Percentiles rank a stretch among this genome's conserved stretches.
These are phyloP conservation scores for Drosophila fulvimacula DNA, from an alignment of 2,888 invertebrate genomes.

Conservation along the genomic window DNA sequence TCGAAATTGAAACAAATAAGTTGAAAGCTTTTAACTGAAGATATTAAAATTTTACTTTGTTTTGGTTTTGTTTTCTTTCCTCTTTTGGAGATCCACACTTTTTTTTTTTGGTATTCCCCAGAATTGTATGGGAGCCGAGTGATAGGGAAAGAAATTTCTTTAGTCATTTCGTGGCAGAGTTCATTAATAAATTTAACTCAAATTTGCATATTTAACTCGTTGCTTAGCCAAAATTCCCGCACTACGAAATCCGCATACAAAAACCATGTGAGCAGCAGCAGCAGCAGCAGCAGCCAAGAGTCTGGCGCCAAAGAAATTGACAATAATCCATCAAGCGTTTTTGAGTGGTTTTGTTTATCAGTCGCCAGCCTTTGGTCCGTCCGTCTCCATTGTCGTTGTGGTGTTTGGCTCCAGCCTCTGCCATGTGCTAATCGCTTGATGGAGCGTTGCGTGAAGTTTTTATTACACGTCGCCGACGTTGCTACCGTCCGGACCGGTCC, in stretches of 20 bases:
- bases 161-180: conserved; percentile 34
- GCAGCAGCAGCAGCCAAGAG: conserved; percentile 41
- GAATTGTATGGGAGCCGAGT: conserved; percentile 27
- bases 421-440: conserved; percentile 65
- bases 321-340: conserved; percentile 70
- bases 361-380: not conserved
- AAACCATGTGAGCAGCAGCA: conserved; percentile 41
- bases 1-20: not conserved
- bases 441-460: conserved; percentile 64
- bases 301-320: conserved; percentile 79
- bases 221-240: conserved; percentile 47
- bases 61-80: not conserved
- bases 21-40: not conserved
- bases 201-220: conserved; percentile 73
- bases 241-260: conserved; percentile 62
- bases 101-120: conserved; percentile 62
- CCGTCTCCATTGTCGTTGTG: not conserved
- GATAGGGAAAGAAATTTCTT: conserved; percentile 63
- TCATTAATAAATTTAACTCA: conserved; percentile 57
- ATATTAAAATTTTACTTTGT: not conserved
- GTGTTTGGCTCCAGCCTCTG: conserved; percentile 30
- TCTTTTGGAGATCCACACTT: conserved; percentile 8
- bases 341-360: conserved; percentile 56
- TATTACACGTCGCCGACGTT: conserved; percentile 62
- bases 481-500: conserved; percentile 70